Conservation (phyloP, 2,797 vertebrate genomes). For the Myotis vivesi region DNA sequence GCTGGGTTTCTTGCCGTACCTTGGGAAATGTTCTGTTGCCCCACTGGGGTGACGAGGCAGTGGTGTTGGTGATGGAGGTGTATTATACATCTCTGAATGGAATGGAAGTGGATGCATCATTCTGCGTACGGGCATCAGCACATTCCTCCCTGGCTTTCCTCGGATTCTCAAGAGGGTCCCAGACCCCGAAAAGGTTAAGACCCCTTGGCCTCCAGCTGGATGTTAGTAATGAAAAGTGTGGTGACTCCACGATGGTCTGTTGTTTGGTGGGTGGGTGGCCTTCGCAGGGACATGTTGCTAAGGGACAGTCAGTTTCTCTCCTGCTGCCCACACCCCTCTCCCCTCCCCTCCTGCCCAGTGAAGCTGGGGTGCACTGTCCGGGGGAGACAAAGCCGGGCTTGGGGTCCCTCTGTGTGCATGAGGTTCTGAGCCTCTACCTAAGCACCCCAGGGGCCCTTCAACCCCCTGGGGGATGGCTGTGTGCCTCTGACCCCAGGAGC, state of each 20-base stretch:
- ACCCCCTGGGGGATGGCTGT: background rate
- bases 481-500: background rate
- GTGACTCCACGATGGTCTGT: rapidly evolving
- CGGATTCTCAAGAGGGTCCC: background rate
- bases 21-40: background rate
- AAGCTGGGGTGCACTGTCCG: background rate
- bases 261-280: background rate
- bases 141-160: background rate
- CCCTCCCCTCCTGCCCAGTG: background rate
- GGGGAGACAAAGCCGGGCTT: background rate
- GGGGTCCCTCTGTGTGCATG: background rate
- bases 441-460: background rate
- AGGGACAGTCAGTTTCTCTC: background rate
- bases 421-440: background rate
- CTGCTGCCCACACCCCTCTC: background rate
- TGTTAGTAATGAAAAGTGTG: background rate
- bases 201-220: too few relatives aligned
- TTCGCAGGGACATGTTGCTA: background rate
- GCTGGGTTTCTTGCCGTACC: background rate
- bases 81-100: background rate
- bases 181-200: background rate
- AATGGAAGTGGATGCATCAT: background rate
- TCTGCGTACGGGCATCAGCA: rapidly evolving
- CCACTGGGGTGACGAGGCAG: background rate
- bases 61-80: background rate